Evolutionary conservation across 2,888 invertebrate genomes (phyloP), one percentile per base, ranked within the genome.

Genomic region (Drosophila borealis): DNA sequence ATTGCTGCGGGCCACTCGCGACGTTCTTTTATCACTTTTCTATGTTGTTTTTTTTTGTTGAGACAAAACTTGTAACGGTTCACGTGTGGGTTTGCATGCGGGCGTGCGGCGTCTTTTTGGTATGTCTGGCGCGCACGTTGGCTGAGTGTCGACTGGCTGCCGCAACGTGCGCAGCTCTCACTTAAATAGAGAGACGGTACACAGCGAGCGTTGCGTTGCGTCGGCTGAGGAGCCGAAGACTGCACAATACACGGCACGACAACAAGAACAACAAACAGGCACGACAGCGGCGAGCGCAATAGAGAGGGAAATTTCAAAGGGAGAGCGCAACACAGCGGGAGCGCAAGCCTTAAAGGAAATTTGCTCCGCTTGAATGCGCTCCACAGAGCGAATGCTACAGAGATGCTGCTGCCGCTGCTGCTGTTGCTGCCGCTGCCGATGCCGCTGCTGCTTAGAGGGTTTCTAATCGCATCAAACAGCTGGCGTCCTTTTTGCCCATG

Each of bases 131-230:
- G 86, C 88, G 81, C 83, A 84, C 88, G 83, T 56, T 86, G 61
- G 78, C 84, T 83, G 70, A 80, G 66, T 88, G 84, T 83, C 87
- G 89, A 83, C 85, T 84, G 87, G 89, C 85, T 84, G 87, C 69
- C 84, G 75, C 75, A 88, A 74, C 84, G 87, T 88, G 83, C 89
- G 84, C 79, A 87, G 29, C 83, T 83, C 86, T 82, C 87, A 75
- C 80, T 86, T 83, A 87, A 87, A 83, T 84, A 72, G 85, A 78
- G 80, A 66, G 66, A 48, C 70, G 61, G 39, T 14, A 49, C 10
- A 19, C 13, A 29, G 53, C 42, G 51, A 25, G 3, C 51, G 37
- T 39, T 6, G 25, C 25, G 25, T 25, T 37, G 6, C 39, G 36
- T 36, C 36, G 36, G 36, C 36, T 36, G 29, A 8, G 29, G 21